These are phyloP conservation scores for Lonchura striata DNA, from an alignment of 2,113 vertebrate species.

Conservation along the genomic window DNA sequence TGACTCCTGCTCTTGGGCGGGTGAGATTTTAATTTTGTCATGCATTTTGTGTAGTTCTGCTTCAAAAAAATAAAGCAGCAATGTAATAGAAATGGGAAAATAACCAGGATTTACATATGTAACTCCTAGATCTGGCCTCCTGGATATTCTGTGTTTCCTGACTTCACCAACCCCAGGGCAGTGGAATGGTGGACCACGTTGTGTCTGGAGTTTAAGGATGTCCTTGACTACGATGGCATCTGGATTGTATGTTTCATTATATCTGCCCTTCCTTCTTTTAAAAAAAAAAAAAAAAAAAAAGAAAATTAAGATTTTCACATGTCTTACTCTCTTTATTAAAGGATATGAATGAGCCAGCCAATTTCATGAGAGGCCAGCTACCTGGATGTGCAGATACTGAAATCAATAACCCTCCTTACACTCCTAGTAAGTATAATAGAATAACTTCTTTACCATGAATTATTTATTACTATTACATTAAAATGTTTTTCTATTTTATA, in stretches of 20 bases:
- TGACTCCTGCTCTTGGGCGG: slow-evolving; percentile 79
- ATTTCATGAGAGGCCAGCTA: slow-evolving; percentile 76
- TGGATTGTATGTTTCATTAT: slow-evolving; percentile 82
- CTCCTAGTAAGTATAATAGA: slow-evolving; percentile 79
- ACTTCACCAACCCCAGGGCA: slow-evolving; percentile 80
- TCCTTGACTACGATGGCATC: slow-evolving; percentile 85
- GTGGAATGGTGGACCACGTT: slow-evolving; percentile 83
- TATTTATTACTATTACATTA: neutral
- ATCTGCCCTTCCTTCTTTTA: neutral
- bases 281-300: neutral
- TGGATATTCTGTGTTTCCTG: slow-evolving; percentile 80
- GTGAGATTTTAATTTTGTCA: slow-evolving; percentile 49
- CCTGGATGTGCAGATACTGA: slow-evolving; percentile 78
- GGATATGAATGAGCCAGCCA: slow-evolving; percentile 89
- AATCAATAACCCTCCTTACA: slow-evolving; percentile 84
- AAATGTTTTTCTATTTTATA: neutral
- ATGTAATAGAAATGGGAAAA: neutral
- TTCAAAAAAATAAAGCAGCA: neutral
- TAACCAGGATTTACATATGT: neutral
- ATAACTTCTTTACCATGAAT: neutral
- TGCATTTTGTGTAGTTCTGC: neutral
- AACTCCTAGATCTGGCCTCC: slow-evolving; percentile 78
- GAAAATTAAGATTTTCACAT: neutral
- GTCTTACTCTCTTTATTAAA: slow-evolving; percentile 54
- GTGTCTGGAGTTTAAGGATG: slow-evolving; percentile 73